Base-by-base conservation (phyloP, 2,113 vertebrate species). In the Australoheros scitulus region DNA sequence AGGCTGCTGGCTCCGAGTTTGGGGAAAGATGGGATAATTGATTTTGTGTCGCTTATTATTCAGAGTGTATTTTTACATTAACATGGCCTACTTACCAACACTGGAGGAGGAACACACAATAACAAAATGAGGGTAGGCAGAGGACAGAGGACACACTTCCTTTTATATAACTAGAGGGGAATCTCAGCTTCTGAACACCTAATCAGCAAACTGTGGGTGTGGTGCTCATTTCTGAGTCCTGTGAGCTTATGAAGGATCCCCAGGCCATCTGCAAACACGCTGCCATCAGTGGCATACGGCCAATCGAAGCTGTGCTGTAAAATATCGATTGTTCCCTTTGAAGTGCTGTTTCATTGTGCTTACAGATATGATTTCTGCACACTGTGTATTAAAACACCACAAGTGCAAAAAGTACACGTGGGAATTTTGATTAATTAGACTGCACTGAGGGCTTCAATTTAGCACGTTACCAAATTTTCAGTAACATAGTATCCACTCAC, bases 71-170 rank as follows among this genome's bases (percentile, higher is more conserved):
- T 52, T 52, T 52, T 70, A 70, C 47, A 70, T 70, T 32, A 70
- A 70, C 65, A 70, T 70, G 43, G 43, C 65, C 65, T 70, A 52
- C 65, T 70, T 70, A 70, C 65, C 65, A 70, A 26, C 65, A 70
- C 65, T 70, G 24, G 65, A 70, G 65, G 65, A 38, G 65, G 10
- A 70, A 70, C 43, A 0, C 24, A 70, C 18, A 8, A 70, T 70
- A 52, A 70, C 43, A 70, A 70, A 70, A 32, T 32, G 43, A 43
- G 24, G 43, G 3, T 32, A 70, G 24, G 24, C 22, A 47, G 63
- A 68, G 43, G 43, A 70, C 43, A 50, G 63, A 65, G 43, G 43
- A 70, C 43, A 50, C n/a, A 52, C 24, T 70, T 32, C 43, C 18
- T 70, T 29, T 70, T 29, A 29, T 70, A 26, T 52, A 70, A 52